Percentiles rank a stretch among this genome's conserved stretches.
phyloP scores from a whole-genome alignment of 2,888 invertebrate species.

The Caenorhabditis angaria region DNA sequence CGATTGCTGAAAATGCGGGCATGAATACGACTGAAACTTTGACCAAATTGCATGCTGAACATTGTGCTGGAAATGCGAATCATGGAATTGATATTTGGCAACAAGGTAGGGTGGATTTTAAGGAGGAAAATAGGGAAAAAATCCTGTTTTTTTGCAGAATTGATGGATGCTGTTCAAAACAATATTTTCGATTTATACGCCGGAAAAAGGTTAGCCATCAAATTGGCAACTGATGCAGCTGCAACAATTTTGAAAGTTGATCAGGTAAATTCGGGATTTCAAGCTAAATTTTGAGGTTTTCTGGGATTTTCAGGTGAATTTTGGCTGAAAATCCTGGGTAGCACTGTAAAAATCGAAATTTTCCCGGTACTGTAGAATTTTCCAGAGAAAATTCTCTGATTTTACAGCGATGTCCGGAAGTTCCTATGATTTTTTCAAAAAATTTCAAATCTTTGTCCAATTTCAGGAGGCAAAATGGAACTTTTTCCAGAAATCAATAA shows the following conservation, averaged over 20 bases:
- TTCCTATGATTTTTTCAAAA: too few relatives aligned
- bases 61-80: constrained; percentile 85
- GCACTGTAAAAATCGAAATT: too few relatives aligned
- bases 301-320: too few relatives aligned
- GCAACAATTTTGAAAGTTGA: constrained; percentile 75
- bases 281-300: too few relatives aligned
- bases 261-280: constrained; percentile 72
- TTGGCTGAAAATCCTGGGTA: too few relatives aligned
- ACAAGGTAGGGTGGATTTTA: constrained; percentile 22
- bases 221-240: constrained; percentile 92
- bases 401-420: too few relatives aligned
- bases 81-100: constrained; percentile 83
- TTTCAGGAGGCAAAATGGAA: too few relatives aligned
- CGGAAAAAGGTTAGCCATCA: constrained; percentile 90
- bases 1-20: constrained; percentile 93
- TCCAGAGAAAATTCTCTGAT: too few relatives aligned
- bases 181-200: constrained; percentile 84
- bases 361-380: too few relatives aligned
- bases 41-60: constrained; percentile 90
- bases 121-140: background rate
- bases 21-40: constrained; percentile 85
- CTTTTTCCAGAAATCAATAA: too few relatives aligned
- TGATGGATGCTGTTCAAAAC: constrained; percentile 80
- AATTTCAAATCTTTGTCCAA: too few relatives aligned
- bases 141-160: constrained; percentile 29